Percentiles rank a stretch among this genome's conserved stretches.
phyloP scores from a whole-genome alignment of 2,797 vertebrate species.

The Galagoides demidoff region DNA sequence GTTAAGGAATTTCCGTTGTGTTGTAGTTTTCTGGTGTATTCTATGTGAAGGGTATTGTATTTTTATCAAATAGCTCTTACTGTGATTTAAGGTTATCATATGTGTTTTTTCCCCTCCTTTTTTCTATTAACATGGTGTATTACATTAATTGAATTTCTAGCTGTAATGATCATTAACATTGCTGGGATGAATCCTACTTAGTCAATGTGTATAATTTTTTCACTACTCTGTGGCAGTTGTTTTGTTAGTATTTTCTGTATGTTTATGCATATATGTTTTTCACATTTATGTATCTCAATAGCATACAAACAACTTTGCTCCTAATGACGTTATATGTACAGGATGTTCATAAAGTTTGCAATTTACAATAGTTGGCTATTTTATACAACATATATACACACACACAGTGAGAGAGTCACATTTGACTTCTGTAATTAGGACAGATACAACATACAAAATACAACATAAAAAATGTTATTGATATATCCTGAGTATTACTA shows the following conservation, averaged over 20 bases:
- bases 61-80: not conserved
- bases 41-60: not conserved
- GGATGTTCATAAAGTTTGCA: too few relatives aligned
- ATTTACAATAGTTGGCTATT: too few relatives aligned
- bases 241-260: not conserved
- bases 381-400: too few relatives aligned
- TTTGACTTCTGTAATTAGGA: too few relatives aligned
- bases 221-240: not conserved
- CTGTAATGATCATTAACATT: not conserved
- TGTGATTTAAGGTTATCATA: not conserved
- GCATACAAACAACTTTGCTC: not conserved
- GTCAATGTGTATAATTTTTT: not conserved
- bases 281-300: not conserved
- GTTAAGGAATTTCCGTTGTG: not conserved
- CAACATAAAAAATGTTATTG: too few relatives aligned
- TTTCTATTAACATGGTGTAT: not conserved
- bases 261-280: not conserved
- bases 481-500: too few relatives aligned
- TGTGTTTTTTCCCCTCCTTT: not conserved
- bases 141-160: not conserved
- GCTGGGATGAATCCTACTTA: not conserved
- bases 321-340: not conserved
- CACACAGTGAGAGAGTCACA: too few relatives aligned
- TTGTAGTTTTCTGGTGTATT: not conserved
- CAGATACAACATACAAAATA: too few relatives aligned